Evolutionary conservation across 2,113 vertebrate genomes (phyloP).

Genomic region (Saccopteryx leptura): DNA sequence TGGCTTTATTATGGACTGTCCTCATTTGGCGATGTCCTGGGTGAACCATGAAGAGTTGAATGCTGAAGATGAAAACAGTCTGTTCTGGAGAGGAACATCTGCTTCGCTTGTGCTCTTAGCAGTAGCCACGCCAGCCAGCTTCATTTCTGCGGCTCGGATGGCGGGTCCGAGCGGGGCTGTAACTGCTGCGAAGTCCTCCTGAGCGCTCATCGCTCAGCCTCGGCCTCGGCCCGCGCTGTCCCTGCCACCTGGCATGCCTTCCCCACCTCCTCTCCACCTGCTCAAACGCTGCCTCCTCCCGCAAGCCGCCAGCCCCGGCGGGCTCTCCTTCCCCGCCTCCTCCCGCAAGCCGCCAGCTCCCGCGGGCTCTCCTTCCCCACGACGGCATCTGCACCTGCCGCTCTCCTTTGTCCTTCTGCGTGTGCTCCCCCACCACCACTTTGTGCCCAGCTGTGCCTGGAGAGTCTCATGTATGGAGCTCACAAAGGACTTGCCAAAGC

Average conservation of each 20-base stretch:
- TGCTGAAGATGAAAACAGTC: slow-evolving; percentile 54
- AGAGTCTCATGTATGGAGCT: not conserved
- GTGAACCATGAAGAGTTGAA: slow-evolving; percentile 66
- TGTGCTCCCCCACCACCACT: not conserved
- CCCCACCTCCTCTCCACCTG: not conserved
- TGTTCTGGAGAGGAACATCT: slow-evolving; percentile 74
- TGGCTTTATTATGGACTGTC: slow-evolving; percentile 41
- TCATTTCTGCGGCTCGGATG: not conserved
- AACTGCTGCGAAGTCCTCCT: not conserved
- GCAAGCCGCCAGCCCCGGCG: too few relatives aligned
- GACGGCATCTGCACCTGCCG: not conserved
- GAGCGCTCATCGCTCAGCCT: not conserved
- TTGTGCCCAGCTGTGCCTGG: not conserved
- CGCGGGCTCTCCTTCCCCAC: not conserved
- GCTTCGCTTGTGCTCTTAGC: slow-evolving; percentile 41
- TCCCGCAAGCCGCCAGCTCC: too few relatives aligned
- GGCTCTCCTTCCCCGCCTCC: not conserved
- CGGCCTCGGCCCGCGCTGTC: not conserved
- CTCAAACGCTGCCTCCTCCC: not conserved
- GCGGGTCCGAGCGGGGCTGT: not conserved
- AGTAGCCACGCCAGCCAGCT: not conserved
- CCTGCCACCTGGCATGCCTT: not conserved
- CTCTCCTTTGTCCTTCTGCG: not conserved
- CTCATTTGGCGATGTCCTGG: slow-evolving; percentile 8
- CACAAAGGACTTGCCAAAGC: not conserved